Conservation (phyloP, 1,140 invertebrate genomes). For the Pseudachorutes palmiensis region DNA sequence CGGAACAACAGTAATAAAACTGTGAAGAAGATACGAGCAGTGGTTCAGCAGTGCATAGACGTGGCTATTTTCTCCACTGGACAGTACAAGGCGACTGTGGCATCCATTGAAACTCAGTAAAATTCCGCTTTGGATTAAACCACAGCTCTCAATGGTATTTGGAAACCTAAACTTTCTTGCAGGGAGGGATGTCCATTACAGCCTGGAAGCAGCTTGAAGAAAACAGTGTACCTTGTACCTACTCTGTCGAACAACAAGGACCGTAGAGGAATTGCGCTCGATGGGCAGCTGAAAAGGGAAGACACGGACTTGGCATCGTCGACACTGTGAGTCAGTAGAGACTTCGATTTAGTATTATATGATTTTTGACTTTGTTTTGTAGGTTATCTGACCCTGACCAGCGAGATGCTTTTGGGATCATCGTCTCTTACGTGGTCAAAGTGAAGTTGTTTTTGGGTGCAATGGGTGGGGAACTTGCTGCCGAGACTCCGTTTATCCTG, state of each 20-base stretch:
- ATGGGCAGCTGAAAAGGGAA: conserved; percentile 82
- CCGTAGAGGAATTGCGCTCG: conserved; percentile 85
- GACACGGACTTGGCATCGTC: conserved; percentile 92
- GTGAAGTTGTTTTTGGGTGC: conserved; percentile 87
- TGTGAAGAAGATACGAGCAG: conserved; percentile 89
- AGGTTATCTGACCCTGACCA: conserved; percentile 70
- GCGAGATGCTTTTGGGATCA: conserved; percentile 77
- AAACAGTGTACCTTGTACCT: conserved; percentile 79
- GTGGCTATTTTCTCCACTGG: conserved; percentile 97
- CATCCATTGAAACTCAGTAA: conserved; percentile 84
- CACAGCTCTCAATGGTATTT: neutral
- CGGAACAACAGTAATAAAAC: conserved; percentile 96
- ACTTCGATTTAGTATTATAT: conserved; percentile 5
- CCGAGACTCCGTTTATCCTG: conserved; percentile 92
- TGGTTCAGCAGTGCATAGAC: conserved; percentile 91
- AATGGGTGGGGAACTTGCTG: conserved; percentile 82
- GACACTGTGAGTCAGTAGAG: conserved; percentile 74
- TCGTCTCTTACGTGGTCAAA: conserved; percentile 84
- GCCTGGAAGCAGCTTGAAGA: conserved; percentile 85
- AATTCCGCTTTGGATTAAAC: neutral
- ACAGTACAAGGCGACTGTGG: conserved; percentile 91
- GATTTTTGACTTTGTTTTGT: conserved; percentile 15
- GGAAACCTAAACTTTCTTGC: conserved; percentile 18
- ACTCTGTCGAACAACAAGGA: conserved; percentile 70
- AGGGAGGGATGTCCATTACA: conserved; percentile 90